These are phyloP conservation scores for Bubo bubo DNA, from an alignment of 2,113 vertebrate genomes.

Conservation along the genomic window DNA sequence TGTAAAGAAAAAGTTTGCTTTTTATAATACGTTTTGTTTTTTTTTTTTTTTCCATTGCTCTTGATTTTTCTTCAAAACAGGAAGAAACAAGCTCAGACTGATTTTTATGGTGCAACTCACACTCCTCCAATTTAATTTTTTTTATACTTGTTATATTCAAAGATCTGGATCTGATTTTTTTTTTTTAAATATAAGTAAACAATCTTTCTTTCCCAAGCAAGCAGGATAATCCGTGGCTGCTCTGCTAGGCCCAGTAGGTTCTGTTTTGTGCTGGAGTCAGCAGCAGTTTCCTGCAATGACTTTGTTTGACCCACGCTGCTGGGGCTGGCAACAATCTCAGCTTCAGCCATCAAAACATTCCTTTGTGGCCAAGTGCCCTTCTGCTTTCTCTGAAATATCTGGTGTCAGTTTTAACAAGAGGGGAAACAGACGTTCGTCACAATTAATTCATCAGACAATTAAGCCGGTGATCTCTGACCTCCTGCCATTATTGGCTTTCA, in stretches of 20 bases:
- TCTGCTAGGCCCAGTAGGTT: neutral
- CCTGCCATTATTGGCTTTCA: conserved; percentile 47
- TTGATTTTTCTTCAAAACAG: neutral
- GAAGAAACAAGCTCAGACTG: neutral
- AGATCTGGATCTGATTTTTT: neutral
- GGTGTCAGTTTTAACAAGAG: conserved; percentile 65
- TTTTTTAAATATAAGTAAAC: neutral
- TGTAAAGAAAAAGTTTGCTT: neutral
- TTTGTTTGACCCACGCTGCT: neutral
- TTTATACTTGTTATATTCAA: neutral
- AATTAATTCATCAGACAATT: conserved; percentile 60
- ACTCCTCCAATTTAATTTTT: neutral
- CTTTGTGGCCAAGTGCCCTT: conserved; percentile 45
- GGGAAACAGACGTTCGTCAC: conserved; percentile 63
- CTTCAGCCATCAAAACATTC: conserved; percentile 54
- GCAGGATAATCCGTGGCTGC: neutral
- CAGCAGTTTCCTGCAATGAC: neutral
- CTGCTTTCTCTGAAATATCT: conserved; percentile 62
- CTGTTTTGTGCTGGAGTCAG: neutral
- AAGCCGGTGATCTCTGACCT: conserved; percentile 54
- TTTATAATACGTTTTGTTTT: neutral
- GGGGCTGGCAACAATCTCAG: conserved; percentile 33
- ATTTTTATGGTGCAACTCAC: neutral
- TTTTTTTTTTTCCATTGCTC: neutral
- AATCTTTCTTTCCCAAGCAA: neutral